Conservation (phyloP, 2,797 vertebrate species). For the Denticeps clupeoides region DNA sequence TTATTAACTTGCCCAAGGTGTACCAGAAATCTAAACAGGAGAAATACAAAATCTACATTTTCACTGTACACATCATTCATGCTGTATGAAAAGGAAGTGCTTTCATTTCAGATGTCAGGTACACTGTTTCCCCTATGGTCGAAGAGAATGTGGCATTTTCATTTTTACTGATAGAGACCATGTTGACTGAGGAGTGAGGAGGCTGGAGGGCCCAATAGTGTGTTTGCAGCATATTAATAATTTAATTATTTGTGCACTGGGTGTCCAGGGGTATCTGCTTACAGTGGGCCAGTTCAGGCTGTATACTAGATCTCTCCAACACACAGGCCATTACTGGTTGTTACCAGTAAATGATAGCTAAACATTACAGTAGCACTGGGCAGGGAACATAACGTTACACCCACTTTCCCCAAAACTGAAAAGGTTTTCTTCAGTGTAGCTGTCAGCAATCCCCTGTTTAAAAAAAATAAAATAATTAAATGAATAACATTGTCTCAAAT, state of each 20-base stretch:
- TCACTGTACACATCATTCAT: no score
- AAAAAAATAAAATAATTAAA: no score
- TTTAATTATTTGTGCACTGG: constrained; percentile 46
- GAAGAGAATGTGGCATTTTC: no score
- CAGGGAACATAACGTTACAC: neutral
- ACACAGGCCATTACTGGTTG: constrained; percentile 26
- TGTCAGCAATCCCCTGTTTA: constrained; percentile 36
- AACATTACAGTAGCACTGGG: constrained; percentile 2
- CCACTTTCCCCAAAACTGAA: neutral
- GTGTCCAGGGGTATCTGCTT: constrained; percentile 48
- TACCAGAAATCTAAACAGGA: no score
- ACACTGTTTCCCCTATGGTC: no score
- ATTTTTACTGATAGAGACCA: no score
- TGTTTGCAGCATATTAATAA: constrained; percentile 55
- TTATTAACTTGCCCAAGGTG: no score
- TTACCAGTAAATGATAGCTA: constrained; percentile 6
- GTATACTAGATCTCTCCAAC: constrained; percentile 30
- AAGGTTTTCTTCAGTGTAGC: constrained; percentile 1
- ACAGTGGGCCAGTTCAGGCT: constrained; percentile 39
- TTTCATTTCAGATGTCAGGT: no score
- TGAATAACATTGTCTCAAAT: no score
- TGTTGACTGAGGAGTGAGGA: neutral
- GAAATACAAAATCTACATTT: no score
- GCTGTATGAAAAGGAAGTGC: no score
- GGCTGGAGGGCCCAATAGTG: neutral